Base-by-base conservation (phyloP, 92 coral and sea anemone genomes). In the Paragorgia papillata region DNA sequence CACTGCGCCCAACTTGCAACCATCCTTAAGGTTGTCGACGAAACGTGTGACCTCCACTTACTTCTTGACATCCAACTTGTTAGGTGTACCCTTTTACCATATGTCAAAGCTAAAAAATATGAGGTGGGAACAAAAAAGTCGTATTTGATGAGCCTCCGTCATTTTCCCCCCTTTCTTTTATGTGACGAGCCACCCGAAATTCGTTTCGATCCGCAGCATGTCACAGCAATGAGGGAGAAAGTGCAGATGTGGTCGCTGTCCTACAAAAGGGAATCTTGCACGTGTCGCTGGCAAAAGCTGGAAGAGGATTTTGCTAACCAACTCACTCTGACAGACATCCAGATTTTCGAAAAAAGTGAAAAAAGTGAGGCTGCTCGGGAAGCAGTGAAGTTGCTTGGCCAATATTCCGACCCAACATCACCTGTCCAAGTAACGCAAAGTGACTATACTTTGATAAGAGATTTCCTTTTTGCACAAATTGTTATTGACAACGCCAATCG, bases 121-220 rank as follows among this genome's bases (percentile, higher is more conserved):
- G 66, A 80, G 39, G 80, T 89, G 9, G 80, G 66, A 18, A 90
- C 90, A 0, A 85, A 85, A 8, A 87, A 90, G 69, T 83, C 89
- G 3, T 84, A 82, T 40, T 76, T 90, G 53, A 87, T 79, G 87
- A 90, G 91, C 53, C 70, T 87, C 8, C 80, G 86, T 0, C 96
- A 87, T 68, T 84, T 79, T 34, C 81, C 79, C 30, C 41, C 83
- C 10, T 87, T 74, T 62, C 79, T 84, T 10, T 3, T 90, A 25
- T 71, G 85, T 30, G 80, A 90, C 80, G 63, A 87, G 69, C 96
- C 91, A 41, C 57, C 40, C 17, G 75, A 25, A 2, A 62, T 87
- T 9, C 27, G 30, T 28, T 77, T 55, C 64, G 75, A 84, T 60
- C 85, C 33, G 25, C 79, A 81, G 24, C 29, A 56, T 32, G 57